Evolutionary conservation across 2,113 vertebrate species (phyloP), one percentile per base, ranked within the genome.

Genomic region (Neolamprologus tretocephalus): DNA sequence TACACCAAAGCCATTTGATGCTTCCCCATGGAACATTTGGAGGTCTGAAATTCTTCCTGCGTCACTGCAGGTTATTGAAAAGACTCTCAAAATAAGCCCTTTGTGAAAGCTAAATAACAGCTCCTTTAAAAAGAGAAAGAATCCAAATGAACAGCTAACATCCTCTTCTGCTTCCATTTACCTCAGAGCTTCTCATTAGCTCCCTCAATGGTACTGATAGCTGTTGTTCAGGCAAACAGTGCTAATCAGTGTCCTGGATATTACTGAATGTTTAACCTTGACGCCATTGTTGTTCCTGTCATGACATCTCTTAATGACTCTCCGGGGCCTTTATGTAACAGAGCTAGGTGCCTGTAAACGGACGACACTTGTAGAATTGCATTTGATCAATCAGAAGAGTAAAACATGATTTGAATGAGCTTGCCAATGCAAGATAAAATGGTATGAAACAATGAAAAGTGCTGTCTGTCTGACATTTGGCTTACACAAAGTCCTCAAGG

Each of bases 101-200:
- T 89, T 84, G 81, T 92, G 71, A 23, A 82, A 78, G 71, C 31
- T 78, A 85, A 75, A 87, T 86, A 55, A 66, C n/a, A 9, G 73
- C 71, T 63, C 3, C 4, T 17, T 2, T 87, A 84, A 87, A 28
- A 87, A 45, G 82, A 80, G 53, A 86, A 80, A 75, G 68, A 81
- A 45, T 14, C 33, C 12, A 75, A 40, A 68, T 80, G 71, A 79
- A 82, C 54, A 58, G 53, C 55, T 82, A 73, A 7, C 57, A 57
- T 45, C 84, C 37, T 68, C 87, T 35, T 47, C 73, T 4, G 16
- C 84, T 85, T 9, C 37, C 88, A 84, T 92, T 90, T 83, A 83
- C 89, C 82, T 87, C 47, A 7, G 16, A 78, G 83, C 45, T 83
- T 87, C 80, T 93, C 85, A 89, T 93, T 90, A 88, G 85, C 82